phyloP scores from a whole-genome alignment of 2,888 invertebrate genomes.

The Siphonodentalium dalli region DNA sequence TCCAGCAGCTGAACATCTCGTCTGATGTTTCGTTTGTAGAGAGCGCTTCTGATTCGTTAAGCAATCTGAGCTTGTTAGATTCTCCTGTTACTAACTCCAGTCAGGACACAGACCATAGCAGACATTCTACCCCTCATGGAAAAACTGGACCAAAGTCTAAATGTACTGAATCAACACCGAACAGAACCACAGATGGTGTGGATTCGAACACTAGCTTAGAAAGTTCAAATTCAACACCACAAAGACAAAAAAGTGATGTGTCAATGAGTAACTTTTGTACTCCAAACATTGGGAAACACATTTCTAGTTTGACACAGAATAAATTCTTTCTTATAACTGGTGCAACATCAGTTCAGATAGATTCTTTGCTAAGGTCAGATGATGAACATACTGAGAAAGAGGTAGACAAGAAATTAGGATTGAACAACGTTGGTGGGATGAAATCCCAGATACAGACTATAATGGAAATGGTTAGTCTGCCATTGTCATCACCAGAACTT shows the following conservation, averaged over 20 bases:
- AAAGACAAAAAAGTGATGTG: too few relatives aligned
- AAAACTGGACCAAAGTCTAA: too few relatives aligned
- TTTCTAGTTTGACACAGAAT: not conserved
- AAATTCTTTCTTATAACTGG: slow-evolving; percentile 9
- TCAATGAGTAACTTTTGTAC: slow-evolving; percentile 14
- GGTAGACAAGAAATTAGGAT: slow-evolving; percentile 16
- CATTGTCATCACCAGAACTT: slow-evolving; percentile 41
- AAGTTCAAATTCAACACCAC: too few relatives aligned
- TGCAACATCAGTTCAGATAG: slow-evolving; percentile 31
- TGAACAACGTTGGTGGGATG: slow-evolving; percentile 43
- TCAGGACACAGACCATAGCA: too few relatives aligned
- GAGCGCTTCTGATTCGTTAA: not conserved
- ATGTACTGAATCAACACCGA: too few relatives aligned
- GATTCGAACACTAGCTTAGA: too few relatives aligned
- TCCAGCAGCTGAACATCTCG: slow-evolving; percentile 23
- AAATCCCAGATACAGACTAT: slow-evolving; percentile 40
- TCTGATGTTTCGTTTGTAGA: not conserved
- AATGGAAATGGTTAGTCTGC: slow-evolving; percentile 42
- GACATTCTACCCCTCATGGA: too few relatives aligned
- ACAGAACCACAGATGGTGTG: too few relatives aligned
- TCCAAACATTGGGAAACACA: slow-evolving; percentile 16
- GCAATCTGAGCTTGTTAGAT: too few relatives aligned
- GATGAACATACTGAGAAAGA: not conserved
- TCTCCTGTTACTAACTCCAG: too few relatives aligned
- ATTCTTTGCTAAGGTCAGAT: slow-evolving; percentile 13